Conservation (phyloP, 2,797 vertebrate genomes). For the Phoxinus dragarum region DNA sequence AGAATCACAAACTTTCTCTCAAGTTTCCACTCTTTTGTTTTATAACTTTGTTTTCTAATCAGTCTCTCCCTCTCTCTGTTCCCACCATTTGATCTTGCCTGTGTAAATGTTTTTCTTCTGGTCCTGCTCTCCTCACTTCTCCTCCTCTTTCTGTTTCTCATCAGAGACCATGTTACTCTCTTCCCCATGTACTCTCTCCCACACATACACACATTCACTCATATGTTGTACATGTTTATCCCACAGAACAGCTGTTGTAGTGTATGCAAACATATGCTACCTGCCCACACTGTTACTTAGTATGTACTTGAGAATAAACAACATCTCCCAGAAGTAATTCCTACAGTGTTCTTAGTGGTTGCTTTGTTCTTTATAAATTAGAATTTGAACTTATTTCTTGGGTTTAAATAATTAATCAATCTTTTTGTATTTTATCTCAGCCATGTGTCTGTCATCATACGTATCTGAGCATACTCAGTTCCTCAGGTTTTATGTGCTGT, state of each 20-base stretch:
- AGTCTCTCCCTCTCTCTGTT: constrained; percentile 41
- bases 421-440: not conserved
- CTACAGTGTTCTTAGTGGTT: not conserved
- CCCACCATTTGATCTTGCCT: constrained; percentile 20
- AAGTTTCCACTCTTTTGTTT: not conserved
- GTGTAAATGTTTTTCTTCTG: constrained; percentile 43
- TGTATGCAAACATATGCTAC: constrained; percentile 19
- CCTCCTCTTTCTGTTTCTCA: constrained; percentile 50
- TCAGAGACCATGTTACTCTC: constrained; percentile 30
- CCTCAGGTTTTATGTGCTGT: not conserved
- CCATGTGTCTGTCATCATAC: not conserved
- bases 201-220: constrained; percentile 9
- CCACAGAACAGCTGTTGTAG: constrained; percentile 28
- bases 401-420: not conserved
- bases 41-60: constrained; percentile 20
- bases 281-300: constrained; percentile 19
- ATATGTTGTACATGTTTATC: constrained; percentile 24
- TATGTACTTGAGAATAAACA: not conserved
- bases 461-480: not conserved
- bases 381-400: not conserved
- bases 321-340: not conserved
- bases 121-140: constrained; percentile 34
- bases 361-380: not conserved
- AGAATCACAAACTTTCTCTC: not conserved
- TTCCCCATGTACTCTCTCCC: constrained; percentile 33